These are phyloP conservation scores for Sycobia sp. DNA, from an alignment of 1,140 invertebrate genomes.

Conservation along the genomic window DNA sequence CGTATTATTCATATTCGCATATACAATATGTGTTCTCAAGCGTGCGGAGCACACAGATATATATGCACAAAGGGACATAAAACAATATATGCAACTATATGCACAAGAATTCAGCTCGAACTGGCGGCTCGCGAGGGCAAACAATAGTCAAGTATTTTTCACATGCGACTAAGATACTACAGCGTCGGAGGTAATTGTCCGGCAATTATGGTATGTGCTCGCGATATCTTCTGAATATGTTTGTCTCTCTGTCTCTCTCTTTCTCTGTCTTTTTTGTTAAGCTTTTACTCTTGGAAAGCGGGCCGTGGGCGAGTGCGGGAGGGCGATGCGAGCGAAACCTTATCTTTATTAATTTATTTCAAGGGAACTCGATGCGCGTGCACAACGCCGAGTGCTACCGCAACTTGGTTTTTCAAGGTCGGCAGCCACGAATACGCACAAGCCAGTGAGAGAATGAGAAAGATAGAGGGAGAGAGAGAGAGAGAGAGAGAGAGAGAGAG, in stretches of 20 bases:
- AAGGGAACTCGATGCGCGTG: constrained; percentile 25
- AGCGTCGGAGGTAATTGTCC: constrained; percentile 48
- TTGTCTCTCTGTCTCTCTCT: background rate
- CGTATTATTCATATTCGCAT: too few species aligned
- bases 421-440: constrained; percentile 1
- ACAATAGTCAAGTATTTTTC: constrained; percentile 51
- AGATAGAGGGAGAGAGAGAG: too few species aligned
- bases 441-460: constrained; percentile 3
- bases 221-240: background rate
- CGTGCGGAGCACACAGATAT: background rate
- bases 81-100: constrained; percentile 4
- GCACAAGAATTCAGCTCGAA: too few species aligned
- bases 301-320: background rate
- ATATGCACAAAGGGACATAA: background rate
- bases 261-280: background rate
- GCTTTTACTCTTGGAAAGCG: constrained; percentile 1
- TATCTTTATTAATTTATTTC: constrained; percentile 44
- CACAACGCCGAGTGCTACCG: constrained; percentile 19
- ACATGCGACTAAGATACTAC: constrained; percentile 47
- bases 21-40: background rate
- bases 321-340: constrained; percentile 18
- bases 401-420: constrained; percentile 31
- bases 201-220: constrained; percentile 41
- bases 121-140: constrained; percentile 36
- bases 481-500: constrained; percentile 11